Evolutionary conservation across 2,888 invertebrate species (phyloP).

Genomic region (Netelia melanura): DNA sequence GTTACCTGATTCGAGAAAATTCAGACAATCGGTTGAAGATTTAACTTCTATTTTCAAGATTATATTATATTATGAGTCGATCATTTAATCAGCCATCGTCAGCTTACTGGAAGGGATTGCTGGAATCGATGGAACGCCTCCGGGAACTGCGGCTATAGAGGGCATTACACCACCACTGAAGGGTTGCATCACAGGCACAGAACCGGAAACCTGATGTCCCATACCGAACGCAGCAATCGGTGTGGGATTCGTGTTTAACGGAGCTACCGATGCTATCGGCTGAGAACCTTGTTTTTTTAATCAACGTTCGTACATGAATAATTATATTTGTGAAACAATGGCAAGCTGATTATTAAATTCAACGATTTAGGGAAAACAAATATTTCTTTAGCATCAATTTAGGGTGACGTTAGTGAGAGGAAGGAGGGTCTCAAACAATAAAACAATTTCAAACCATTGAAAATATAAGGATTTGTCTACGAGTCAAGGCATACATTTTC

Average conservation of each 20-base stretch:
- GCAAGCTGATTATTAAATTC: neutral
- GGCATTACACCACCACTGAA: conserved; percentile 75
- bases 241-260: conserved; percentile 80
- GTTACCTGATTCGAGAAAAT: conserved; percentile 69
- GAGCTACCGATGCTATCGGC: conserved; percentile 80
- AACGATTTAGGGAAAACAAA: neutral
- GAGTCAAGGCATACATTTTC: conserved; percentile 16
- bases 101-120: conserved; percentile 74
- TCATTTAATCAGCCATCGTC: neutral
- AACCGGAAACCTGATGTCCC: conserved; percentile 73
- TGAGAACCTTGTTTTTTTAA: conserved; percentile 74
- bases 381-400: neutral
- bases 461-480: neutral
- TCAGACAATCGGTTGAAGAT: neutral
- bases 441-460: neutral
- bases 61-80: too few species aligned
- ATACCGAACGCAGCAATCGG: conserved; percentile 82
- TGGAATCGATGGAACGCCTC: conserved; percentile 73
- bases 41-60: too few species aligned
- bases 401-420: too few species aligned
- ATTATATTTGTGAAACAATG: neutral
- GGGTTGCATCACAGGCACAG: conserved; percentile 77
- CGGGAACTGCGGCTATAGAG: conserved; percentile 73
- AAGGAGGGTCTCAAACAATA: neutral
- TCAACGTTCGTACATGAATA: conserved; percentile 4